Base-by-base conservation (phyloP, 2,113 vertebrate genomes). In the Syngnathus scovelli region DNA sequence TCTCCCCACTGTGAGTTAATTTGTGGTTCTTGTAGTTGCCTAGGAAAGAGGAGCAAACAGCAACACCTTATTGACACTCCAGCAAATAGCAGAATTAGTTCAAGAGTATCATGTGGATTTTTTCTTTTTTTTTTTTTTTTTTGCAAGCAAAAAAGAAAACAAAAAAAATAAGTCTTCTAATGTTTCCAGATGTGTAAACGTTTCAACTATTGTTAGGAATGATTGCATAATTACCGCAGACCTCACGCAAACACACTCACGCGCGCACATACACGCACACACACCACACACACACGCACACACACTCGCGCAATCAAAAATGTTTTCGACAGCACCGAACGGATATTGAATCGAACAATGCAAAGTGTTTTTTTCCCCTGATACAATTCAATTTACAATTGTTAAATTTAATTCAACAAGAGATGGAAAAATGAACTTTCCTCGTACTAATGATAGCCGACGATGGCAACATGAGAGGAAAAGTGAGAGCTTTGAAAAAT, bases 1-100 rank as follows among this genome's bases (percentile, higher is more conserved):
- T 99, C 89, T 99, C 96, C 37, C 95, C 96, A 84, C 95, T 98
- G 94, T 99, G 96, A 16, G 96, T 99, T 91, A 99, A 79, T 88
- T 96, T 97, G 92, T 99, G 96, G 90, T 99, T 99, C 88, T 99
- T 99, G 92, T 99, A 99, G 88, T 99, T 99, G 39, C 96, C 96
- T 86, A 1, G 12, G n/a, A 16, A 12, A 21, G 19, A 43, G 21
- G 33, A 39, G 16, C 11, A 61, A 37, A n/a, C 10, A n/a, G 12
- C 6, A 43, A 13, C 1, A 6, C 37, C 15, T 21, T 3, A 62
- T 21, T 39, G 18, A 10, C 2, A 21, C 43, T 43, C 1, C 19
- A 3, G 9, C 10, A 7, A 11, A 21, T 7, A 21, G 19, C 37
- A 11, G 59, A 39, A 61, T 46, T 3, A 33, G 27, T 33, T 51